Conservation (phyloP, 2,888 invertebrate species). For the Agelastica alni region DNA sequence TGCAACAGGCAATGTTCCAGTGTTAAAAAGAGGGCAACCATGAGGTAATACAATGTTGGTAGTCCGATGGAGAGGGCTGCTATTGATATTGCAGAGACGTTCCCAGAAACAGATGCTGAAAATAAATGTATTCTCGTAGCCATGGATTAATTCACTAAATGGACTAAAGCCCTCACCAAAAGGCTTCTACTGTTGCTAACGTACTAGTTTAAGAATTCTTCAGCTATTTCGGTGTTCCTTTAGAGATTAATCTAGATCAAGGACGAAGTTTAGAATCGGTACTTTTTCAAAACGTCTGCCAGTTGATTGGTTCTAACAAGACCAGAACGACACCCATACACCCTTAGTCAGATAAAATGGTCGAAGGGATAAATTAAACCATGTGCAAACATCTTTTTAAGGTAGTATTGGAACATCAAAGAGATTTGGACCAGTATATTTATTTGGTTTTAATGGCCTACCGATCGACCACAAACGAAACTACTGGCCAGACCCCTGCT, state of each 20-base stretch:
- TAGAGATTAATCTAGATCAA: constrained; percentile 31
- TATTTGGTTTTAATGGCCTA: constrained; percentile 14
- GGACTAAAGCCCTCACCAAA: constrained; percentile 21
- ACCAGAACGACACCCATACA: constrained; percentile 37
- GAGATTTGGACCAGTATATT: constrained; percentile 3
- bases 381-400: constrained; percentile 32
- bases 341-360: constrained; percentile 44
- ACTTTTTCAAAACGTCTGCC: constrained; percentile 35
- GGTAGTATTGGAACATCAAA: background rate
- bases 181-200: too few species aligned
- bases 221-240: too few species aligned
- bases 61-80: constrained; percentile 36
- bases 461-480: constrained; percentile 15
- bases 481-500: constrained; percentile 17
- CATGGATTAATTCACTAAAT: constrained; percentile 23
- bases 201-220: too few species aligned
- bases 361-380: constrained; percentile 40
- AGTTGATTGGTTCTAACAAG: constrained; percentile 37
- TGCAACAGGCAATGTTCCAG: constrained; percentile 6
- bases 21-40: constrained; percentile 7
- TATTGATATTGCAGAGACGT: constrained; percentile 35
- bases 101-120: constrained; percentile 27
- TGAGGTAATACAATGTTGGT: too few species aligned
- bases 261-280: constrained; percentile 43
- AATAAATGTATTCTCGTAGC: constrained; percentile 22